Evolutionary conservation across 2,113 vertebrate genomes (phyloP).

Genomic region (Hippoglossus stenolepis): DNA sequence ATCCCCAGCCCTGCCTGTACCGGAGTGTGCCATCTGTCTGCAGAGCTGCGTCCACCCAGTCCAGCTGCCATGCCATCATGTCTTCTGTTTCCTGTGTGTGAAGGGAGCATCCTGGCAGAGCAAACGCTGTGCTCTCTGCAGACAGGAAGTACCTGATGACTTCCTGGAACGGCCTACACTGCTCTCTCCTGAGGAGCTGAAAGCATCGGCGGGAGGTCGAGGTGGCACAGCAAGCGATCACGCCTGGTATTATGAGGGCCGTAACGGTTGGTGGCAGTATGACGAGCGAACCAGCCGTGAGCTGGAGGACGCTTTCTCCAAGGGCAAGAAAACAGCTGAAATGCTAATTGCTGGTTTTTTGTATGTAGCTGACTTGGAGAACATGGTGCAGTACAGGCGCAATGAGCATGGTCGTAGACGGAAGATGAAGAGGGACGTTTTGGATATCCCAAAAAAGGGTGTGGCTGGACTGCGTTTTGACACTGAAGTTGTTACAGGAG

Average conservation of each 20-base stretch:
- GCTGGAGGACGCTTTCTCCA: constrained; percentile 96
- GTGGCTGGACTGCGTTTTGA: constrained; percentile 97
- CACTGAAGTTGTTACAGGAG: constrained; percentile 84
- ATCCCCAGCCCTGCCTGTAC: constrained; percentile 89
- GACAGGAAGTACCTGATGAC: constrained; percentile 98
- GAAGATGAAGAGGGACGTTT: constrained; percentile 96
- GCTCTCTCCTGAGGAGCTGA: constrained; percentile 95
- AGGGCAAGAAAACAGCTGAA: constrained; percentile 98
- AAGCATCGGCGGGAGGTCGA: constrained; percentile 89
- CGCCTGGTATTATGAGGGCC: constrained; percentile 98
- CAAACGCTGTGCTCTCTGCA: constrained; percentile 96
- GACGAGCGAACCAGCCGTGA: constrained; percentile 98
- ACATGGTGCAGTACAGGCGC: constrained; percentile 98
- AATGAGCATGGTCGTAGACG: constrained; percentile 96
- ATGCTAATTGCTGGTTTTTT: constrained; percentile 99
- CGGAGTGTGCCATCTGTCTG: constrained; percentile 97
- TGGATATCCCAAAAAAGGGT: constrained; percentile 98
- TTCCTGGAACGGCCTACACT: constrained; percentile 98
- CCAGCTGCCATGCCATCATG: constrained; percentile 95
- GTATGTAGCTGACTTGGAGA: constrained; percentile 97
- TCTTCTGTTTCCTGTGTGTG: constrained; percentile 98
- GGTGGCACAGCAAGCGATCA: constrained; percentile 91
- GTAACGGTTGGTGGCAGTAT: constrained; percentile 99
- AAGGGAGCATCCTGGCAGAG: constrained; percentile 99
- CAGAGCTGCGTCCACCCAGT: constrained; percentile 98